Conservation (phyloP, 2,888 invertebrate genomes). For the Hartigia nigra region DNA sequence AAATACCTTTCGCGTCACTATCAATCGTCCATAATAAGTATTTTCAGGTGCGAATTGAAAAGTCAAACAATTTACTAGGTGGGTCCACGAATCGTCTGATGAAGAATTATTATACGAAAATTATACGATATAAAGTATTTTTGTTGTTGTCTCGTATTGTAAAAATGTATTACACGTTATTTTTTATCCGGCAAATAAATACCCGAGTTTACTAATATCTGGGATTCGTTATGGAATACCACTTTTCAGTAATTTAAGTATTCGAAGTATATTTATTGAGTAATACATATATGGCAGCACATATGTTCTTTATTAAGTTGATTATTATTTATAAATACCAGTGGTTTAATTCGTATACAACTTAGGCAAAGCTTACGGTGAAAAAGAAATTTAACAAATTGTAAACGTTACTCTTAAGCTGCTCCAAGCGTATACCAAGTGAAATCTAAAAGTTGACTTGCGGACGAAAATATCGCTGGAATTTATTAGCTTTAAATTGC, state of each 20-base stretch:
- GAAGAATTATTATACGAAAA: constrained; percentile 34
- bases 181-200: constrained; percentile 58
- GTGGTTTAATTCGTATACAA: not conserved
- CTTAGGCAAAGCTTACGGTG: not conserved
- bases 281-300: not conserved
- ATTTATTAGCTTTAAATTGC: constrained; percentile 83
- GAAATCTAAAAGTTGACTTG: constrained; percentile 80
- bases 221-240: not conserved
- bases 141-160: constrained; percentile 54
- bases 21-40: not conserved
- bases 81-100: constrained; percentile 35
- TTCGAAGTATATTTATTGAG: not conserved
- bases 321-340: not conserved
- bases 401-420: not conserved
- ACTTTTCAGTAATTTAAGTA: not conserved
- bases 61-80: constrained; percentile 17
- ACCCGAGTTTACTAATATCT: constrained; percentile 47
- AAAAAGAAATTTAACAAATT: not conserved
- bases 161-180: constrained; percentile 55
- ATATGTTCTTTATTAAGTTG: not conserved
- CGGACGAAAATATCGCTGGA: constrained; percentile 83
- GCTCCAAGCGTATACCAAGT: not conserved
- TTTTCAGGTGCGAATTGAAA: not conserved
- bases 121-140: constrained; percentile 49
- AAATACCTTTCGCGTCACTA: not conserved